phyloP scores from a whole-genome alignment of 2,797 vertebrate species.

The Diplodus sargus region DNA sequence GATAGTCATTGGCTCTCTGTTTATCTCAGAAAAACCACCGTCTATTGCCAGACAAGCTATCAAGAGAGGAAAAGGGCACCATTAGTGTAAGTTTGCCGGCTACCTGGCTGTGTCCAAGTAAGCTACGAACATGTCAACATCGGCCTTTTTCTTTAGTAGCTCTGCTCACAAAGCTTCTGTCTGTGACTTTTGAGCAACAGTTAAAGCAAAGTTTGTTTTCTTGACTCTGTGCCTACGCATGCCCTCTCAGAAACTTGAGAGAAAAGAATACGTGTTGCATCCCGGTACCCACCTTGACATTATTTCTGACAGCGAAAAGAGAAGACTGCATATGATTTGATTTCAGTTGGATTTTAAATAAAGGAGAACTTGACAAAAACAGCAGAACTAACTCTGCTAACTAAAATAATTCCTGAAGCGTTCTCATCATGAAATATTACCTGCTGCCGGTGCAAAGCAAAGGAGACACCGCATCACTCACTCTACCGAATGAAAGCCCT shows the following conservation, averaged over 20 bases:
- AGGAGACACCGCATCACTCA: not conserved
- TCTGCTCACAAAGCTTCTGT: not conserved
- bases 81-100: not conserved
- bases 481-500: not conserved
- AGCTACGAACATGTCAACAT: too few species aligned
- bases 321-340: not conserved
- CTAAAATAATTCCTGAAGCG: not conserved
- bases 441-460: not conserved
- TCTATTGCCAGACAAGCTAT: not conserved
- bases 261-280: not conserved
- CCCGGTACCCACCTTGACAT: not conserved
- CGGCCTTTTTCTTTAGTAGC: not conserved
- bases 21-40: too few species aligned
- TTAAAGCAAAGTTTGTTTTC: not conserved
- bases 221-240: not conserved
- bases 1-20: not conserved
- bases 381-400: not conserved
- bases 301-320: not conserved
- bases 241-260: not conserved
- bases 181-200: not conserved
- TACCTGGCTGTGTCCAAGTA: not conserved
- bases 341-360: not conserved
- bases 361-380: conserved; percentile 2
- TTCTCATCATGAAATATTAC: conserved; percentile 16
- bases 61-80: not conserved